Base-by-base conservation (phyloP, 92 coral and sea anemone genomes). In the Porites cylindrica region DNA sequence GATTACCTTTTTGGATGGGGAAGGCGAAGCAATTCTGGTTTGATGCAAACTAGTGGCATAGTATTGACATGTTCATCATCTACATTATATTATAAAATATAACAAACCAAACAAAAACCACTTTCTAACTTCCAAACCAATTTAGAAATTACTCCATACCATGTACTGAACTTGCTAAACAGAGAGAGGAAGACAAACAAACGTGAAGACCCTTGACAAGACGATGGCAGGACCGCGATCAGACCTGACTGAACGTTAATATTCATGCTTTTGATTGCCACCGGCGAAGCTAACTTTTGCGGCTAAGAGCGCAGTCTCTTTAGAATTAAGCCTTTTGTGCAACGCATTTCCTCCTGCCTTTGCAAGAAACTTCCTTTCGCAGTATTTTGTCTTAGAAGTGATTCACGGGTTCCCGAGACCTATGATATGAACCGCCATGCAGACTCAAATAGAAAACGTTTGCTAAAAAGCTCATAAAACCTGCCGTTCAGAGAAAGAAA, bases 181-280 rank as follows among this genome's bases (percentile, higher is more conserved):
- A 66, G 70, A 66, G 19, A 66, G 70, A 66, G 0, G 24, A 66
- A 66, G 70, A 66, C 0, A 66, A 17, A 0, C 70, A 66, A 66
- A 66, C 70, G 70, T 66, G 17, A 66, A 66, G 70, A 66, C 70
- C 70, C 70, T 66, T 66, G 70, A 66, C 70, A 66, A 66, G 70
- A 66, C 70, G 70, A 66, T 66, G 70, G 32, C 19, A 16, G 70
- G 24, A 66, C 19, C 70, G 70, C 70, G 70, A 16, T 66, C 70
- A 66, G 20, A 66, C 70, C 70, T 66, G 70, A 66, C 24, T 10
- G 70, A 66, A 66, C 70, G 70, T 66, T 66, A 10, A 66, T 66
- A 66, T 66, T 66, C 70, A 66, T 66, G 70, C 32, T 66, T 66
- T 66, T 66, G 70, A 66, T 20, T 10, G 70, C 19, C 70, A 66